These are phyloP conservation scores for Hydrophis major DNA, from an alignment of 2,797 vertebrate species.

Conservation along the genomic window DNA sequence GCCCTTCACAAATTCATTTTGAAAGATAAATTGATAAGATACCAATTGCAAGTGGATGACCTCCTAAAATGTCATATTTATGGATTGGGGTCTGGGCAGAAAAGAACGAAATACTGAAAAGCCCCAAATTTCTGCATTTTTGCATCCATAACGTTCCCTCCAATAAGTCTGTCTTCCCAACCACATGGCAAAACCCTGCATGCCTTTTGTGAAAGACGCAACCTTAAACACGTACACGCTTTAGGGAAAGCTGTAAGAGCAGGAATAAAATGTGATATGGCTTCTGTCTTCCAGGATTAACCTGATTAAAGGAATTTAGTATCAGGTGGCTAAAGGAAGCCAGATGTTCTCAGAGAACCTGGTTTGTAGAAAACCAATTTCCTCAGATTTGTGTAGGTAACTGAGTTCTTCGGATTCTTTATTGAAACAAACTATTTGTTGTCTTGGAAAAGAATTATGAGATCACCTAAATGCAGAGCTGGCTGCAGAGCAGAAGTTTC, in stretches of 20 bases:
- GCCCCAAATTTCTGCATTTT: background rate
- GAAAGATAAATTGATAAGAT: background rate
- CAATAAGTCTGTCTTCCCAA: no score
- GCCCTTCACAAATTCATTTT: no score
- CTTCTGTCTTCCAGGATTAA: background rate
- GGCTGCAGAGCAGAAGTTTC: background rate
- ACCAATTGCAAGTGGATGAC: background rate
- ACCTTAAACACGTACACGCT: background rate
- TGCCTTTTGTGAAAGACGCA: background rate
- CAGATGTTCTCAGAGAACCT: background rate
- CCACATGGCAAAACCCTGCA: background rate
- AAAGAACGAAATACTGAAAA: background rate
- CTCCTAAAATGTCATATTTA: background rate
- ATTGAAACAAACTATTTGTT: background rate
- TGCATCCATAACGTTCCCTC: no score
- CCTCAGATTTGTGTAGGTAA: background rate
- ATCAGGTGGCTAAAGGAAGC: background rate
- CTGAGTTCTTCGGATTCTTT: background rate
- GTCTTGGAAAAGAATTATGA: background rate
- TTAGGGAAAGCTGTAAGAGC: background rate
- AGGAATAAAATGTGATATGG: background rate
- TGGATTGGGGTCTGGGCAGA: background rate
- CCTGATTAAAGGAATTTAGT: background rate
- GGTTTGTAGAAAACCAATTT: background rate
- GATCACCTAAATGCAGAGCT: background rate